Percentiles rank a stretch among this genome's conserved stretches.
These are phyloP conservation scores for Akabosia matsudoensis DNA, from an alignment of 1,140 invertebrate species.

Conservation along the genomic window DNA sequence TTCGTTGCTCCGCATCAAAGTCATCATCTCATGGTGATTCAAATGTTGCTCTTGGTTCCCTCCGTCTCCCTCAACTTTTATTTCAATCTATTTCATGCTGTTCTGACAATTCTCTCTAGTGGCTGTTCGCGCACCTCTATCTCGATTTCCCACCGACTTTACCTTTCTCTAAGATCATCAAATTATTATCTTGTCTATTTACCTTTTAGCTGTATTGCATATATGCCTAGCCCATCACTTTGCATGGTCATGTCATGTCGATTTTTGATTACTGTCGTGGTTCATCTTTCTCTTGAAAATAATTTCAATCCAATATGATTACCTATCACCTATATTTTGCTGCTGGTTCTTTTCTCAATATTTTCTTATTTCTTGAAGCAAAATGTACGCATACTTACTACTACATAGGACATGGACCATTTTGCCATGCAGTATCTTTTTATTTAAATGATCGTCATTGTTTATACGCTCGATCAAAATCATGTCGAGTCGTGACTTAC, in stretches of 20 bases:
- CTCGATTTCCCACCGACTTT: too few species aligned
- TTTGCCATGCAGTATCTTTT: too few species aligned
- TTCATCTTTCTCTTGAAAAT: not conserved
- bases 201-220: not conserved
- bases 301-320: not conserved
- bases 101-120: not conserved
- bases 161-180: not conserved
- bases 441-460: too few species aligned
- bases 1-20: not conserved
- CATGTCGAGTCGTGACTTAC: conserved; percentile 16
- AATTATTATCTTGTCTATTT: not conserved
- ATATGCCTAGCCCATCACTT: conserved; percentile 8
- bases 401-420: too few species aligned
- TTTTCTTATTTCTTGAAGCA: too few species aligned
- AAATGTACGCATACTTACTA: too few species aligned
- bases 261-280: conserved; percentile 18
- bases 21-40: not conserved
- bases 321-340: not conserved
- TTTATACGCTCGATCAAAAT: conserved; percentile 17
- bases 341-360: not conserved
- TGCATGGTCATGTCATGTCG: conserved; percentile 12
- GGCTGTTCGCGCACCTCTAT: too few species aligned
- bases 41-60: not conserved
- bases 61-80: not conserved
- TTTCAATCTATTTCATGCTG: conserved; percentile 21